A percentile compares a stretch with the other conserved stretches of the same genome.
phyloP scores from a whole-genome alignment of 2,113 vertebrate genomes.

The Acanthochromis polyacanthus region DNA sequence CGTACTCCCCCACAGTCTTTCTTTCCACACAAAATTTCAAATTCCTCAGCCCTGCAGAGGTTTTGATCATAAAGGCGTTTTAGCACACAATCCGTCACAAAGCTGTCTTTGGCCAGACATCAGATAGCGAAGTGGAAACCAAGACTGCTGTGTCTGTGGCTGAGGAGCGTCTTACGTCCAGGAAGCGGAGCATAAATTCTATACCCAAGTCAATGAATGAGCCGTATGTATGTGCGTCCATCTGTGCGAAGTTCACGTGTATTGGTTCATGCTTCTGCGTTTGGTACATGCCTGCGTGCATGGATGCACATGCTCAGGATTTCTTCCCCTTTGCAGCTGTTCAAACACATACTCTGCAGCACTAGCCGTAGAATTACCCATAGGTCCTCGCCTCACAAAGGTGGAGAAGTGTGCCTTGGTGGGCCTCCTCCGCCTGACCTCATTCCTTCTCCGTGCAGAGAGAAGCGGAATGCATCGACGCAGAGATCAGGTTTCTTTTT shows the following conservation, averaged over 20 bases:
- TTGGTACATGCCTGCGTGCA: slow-evolving; percentile 28
- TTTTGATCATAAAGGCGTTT: slow-evolving; percentile 73
- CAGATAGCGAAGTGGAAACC: slow-evolving; percentile 67
- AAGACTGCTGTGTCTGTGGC: slow-evolving; percentile 62
- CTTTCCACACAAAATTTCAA: slow-evolving; percentile 51
- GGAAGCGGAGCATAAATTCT: slow-evolving; percentile 59
- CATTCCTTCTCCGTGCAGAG: slow-evolving; percentile 53
- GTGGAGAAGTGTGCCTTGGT: slow-evolving; percentile 51
- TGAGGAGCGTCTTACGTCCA: slow-evolving; percentile 58
- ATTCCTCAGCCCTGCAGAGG: slow-evolving; percentile 62
- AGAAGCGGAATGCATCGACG: slow-evolving; percentile 67
- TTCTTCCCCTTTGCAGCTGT: slow-evolving; percentile 68
- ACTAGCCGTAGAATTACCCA: slow-evolving; percentile 56
- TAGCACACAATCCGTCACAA: slow-evolving; percentile 74
- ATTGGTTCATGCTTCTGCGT: slow-evolving; percentile 25
- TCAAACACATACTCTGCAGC: slow-evolving; percentile 59
- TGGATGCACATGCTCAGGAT: slow-evolving; percentile 53
- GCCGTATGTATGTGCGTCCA: slow-evolving; percentile 17
- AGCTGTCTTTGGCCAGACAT: slow-evolving; percentile 72
- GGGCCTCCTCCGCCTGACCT: slow-evolving; percentile 68
- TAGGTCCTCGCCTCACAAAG: slow-evolving; percentile 46
- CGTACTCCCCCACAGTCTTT: slow-evolving; percentile 39
- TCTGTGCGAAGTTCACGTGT: slow-evolving; percentile 19
- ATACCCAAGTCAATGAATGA: slow-evolving; percentile 66
- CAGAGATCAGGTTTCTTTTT: slow-evolving; percentile 73